Percentiles rank a stretch among this genome's conserved stretches.
Conservation (phyloP, 2,113 vertebrate species). For the Bubo scandiacus region DNA sequence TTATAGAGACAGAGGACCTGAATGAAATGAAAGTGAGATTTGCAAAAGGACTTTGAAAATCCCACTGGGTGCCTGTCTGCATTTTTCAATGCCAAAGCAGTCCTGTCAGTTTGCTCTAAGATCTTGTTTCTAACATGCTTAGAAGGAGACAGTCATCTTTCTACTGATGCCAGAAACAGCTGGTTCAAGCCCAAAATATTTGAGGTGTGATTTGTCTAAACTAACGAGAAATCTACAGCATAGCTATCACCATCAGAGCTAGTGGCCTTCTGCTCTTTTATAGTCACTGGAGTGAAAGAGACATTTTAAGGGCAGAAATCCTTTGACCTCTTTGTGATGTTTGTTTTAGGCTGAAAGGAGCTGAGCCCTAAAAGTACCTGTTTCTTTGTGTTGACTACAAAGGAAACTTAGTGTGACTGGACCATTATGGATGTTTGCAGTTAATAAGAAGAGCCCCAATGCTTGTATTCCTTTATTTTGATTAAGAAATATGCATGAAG, state of each 20-base stretch:
- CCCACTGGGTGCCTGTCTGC: neutral
- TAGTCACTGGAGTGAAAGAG: neutral
- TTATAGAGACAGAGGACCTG: neutral
- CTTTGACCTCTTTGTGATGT: neutral
- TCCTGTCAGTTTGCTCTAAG: neutral
- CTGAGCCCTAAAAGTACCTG: neutral
- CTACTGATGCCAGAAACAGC: neutral
- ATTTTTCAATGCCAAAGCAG: neutral
- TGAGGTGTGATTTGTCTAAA: neutral
- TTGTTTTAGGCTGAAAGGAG: neutral
- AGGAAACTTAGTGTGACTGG: neutral
- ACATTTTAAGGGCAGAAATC: neutral
- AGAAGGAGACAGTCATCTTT: neutral
- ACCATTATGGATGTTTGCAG: neutral
- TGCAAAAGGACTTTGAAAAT: neutral
- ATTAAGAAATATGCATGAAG: neutral
- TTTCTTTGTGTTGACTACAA: neutral
- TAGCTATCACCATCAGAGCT: neutral
- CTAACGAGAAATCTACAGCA: neutral
- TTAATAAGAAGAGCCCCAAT: neutral
- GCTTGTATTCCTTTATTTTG: neutral
- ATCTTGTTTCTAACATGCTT: neutral
- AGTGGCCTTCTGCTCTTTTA: neutral
- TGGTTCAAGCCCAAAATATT: neutral
- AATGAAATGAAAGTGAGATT: neutral